A percentile compares a stretch with the other conserved stretches of the same genome.
Evolutionary conservation across 2,113 vertebrate genomes (phyloP).

Genomic region (Pluvialis apricaria): DNA sequence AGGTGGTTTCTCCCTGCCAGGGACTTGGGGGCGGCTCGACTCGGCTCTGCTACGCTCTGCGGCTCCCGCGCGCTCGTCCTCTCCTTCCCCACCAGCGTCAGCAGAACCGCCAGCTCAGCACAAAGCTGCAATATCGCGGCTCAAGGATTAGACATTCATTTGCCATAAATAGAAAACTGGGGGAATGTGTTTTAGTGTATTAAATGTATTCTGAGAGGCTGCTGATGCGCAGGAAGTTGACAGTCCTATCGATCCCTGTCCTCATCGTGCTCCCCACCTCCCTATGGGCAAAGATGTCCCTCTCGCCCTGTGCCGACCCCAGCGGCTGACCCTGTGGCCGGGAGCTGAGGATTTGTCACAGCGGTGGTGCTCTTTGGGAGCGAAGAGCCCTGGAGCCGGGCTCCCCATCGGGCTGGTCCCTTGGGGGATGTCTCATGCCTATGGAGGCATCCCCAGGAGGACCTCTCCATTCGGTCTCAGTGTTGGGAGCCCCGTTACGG

Average conservation of each 20-base stretch:
- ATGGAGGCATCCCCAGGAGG: not conserved
- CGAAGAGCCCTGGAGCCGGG: fast-evolving
- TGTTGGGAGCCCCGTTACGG: not conserved
- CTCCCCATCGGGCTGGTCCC: not conserved
- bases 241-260: not conserved
- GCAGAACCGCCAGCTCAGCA: not conserved
- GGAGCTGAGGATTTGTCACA: not conserved
- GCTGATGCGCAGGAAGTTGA: not conserved
- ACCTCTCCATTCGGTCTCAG: fast-evolving
- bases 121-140: not conserved
- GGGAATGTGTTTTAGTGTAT: not conserved
- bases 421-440: fast-evolving
- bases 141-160: not conserved
- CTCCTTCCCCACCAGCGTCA: not conserved
- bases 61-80: not conserved
- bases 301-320: fast-evolving
- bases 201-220: not conserved
- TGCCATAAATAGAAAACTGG: constrained; percentile 30
- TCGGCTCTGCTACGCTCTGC: not conserved
- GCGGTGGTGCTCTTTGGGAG: fast-evolving
- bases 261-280: not conserved
- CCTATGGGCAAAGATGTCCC: not conserved
- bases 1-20: not conserved
- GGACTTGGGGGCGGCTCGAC: fast-evolving
- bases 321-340: no score